phyloP scores from a whole-genome alignment of 2,113 vertebrate species.

The Zosterops hypoxanthus region DNA sequence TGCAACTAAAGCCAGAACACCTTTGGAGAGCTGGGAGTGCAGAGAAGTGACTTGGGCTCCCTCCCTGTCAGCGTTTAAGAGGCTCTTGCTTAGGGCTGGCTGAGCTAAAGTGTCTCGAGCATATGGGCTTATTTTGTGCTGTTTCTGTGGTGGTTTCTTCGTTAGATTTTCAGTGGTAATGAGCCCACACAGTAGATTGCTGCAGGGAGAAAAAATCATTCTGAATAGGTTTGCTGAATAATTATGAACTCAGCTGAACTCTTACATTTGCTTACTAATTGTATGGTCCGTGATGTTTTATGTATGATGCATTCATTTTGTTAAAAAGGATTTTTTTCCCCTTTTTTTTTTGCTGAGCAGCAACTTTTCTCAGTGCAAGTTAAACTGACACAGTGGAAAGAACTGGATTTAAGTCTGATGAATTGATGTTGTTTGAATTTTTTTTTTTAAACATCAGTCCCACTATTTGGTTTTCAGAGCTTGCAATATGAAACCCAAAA shows the following conservation, averaged over 20 bases:
- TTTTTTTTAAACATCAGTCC: neutral
- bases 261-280: constrained; percentile 64
- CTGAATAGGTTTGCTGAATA: constrained; percentile 65
- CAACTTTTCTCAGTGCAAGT: constrained; percentile 50
- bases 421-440: constrained; percentile 33
- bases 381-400: constrained; percentile 10
- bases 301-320: constrained; percentile 48
- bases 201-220: constrained; percentile 34
- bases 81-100: neutral
- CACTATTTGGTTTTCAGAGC: constrained; percentile 40
- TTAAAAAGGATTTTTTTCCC: constrained; percentile 22
- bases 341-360: constrained; percentile 27
- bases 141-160: constrained; percentile 63
- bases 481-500: constrained; percentile 46
- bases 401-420: constrained; percentile 17
- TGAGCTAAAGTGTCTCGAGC: neutral
- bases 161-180: constrained; percentile 51
- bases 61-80: neutral
- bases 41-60: neutral
- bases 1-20: neutral
- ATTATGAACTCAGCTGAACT: constrained; percentile 63
- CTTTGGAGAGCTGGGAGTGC: neutral
- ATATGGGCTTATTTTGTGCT: constrained; percentile 51
- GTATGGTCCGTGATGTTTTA: constrained; percentile 27
- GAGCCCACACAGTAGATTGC: constrained; percentile 54